Conservation (phyloP, 2,888 invertebrate genomes). For the Hyles lineata region DNA sequence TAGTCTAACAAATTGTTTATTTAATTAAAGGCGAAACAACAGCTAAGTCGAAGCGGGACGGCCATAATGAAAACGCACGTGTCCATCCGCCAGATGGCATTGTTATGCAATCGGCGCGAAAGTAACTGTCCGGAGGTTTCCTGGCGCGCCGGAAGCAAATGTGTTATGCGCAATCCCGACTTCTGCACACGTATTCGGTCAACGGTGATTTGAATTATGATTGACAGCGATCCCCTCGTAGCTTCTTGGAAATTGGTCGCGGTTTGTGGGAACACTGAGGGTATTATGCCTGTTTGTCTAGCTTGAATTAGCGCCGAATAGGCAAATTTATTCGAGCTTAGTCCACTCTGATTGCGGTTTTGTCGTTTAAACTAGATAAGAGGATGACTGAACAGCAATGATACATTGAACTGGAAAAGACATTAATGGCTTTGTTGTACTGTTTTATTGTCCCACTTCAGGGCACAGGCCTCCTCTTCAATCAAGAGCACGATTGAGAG, state of each 20-base stretch:
- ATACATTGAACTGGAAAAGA: too few species aligned
- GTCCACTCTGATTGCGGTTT: too few species aligned
- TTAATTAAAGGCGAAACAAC: slow-evolving; percentile 2
- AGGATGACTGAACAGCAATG: too few species aligned
- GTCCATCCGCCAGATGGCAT: slow-evolving; percentile 48
- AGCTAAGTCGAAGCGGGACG: slow-evolving; percentile 16
- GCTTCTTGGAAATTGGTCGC: background rate
- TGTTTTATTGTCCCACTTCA: too few species aligned
- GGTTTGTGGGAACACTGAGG: background rate
- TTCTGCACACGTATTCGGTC: slow-evolving; percentile 50
- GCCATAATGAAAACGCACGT: slow-evolving; percentile 31
- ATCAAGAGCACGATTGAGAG: too few species aligned
- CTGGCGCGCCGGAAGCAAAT: slow-evolving; percentile 60
- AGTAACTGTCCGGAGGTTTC: slow-evolving; percentile 67
- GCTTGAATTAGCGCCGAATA: background rate
- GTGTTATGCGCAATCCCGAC: slow-evolving; percentile 32
- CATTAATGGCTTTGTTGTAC: too few species aligned
- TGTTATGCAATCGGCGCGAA: slow-evolving; percentile 68
- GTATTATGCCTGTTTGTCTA: background rate
- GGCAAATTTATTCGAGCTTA: too few species aligned
- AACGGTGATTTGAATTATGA: slow-evolving; percentile 57
- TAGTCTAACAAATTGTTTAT: background rate
- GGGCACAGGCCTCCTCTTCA: too few species aligned
- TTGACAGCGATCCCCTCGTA: slow-evolving; percentile 13
- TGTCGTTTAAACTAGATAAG: too few species aligned